Evolutionary conservation across 2,797 vertebrate species (phyloP), one percentile per base, ranked within the genome.

Genomic region (Dromococcyx pavoninus): DNA sequence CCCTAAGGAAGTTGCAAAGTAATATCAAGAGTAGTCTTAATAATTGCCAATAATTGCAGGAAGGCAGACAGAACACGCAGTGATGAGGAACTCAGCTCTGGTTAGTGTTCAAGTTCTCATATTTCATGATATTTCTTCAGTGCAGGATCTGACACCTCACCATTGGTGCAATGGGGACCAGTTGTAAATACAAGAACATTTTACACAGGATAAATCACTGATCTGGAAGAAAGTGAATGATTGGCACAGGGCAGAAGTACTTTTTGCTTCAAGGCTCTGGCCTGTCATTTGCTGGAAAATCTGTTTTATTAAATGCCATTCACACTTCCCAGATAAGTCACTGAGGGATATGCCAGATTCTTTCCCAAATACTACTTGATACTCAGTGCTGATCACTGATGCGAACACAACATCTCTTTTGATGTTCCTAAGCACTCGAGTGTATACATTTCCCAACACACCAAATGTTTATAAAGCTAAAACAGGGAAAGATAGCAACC

Each of bases 231-330:
- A 94, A 95, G 62, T 88, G 92, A 96, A 83, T 95, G 94, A 97
- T 78, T 96, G 96, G 91, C 95, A 97, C 27, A 50, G 89, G 93
- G 86, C 94, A 95, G 93, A 92, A 95, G 76, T 67, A 90, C 77
- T 95, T 95, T 84, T 95, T 96, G 91, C 93, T 97, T 97, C 95
- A 93, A 96, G 96, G 92, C 96, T 94, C 94, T 78, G 85, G 90
- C 87, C 90, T 95, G 89, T 90, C 72, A 37, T 91, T 95, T 91
- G 85, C 77, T 91, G 46, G 75, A 94, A 97, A 94, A 92, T 92
- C 95, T 96, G 91, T 96, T 96, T 96, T 97, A 97, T 95, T 97
- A 97, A 96, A 97, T 94, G 97, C 93, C 94, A 97, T 93, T 97
- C 96, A 95, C 80, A 86, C 76, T 96, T 91, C 53, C 90, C 69